Conservation (phyloP, 1,140 invertebrate species). For the Trachymyrmex cornetzi region DNA sequence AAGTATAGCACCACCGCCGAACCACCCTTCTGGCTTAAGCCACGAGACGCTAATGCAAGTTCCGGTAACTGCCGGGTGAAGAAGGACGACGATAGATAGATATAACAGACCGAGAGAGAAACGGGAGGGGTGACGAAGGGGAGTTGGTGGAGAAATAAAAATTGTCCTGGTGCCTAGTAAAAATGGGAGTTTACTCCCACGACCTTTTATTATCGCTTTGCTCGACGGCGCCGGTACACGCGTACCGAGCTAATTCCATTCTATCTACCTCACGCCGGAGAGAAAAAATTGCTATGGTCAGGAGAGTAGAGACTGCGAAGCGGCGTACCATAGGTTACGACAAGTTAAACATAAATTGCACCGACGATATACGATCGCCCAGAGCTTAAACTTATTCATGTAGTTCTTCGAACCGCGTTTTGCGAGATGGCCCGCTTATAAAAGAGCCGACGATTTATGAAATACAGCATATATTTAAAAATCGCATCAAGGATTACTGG, state of each 20-base stretch:
- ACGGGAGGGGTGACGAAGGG: neutral
- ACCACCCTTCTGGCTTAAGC: slow-evolving; percentile 64
- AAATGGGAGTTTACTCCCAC: slow-evolving; percentile 57
- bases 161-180: slow-evolving; percentile 48
- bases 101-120: slow-evolving; percentile 43
- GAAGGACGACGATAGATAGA: slow-evolving; percentile 45
- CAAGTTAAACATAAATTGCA: slow-evolving; percentile 72
- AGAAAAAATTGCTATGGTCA: slow-evolving; percentile 38
- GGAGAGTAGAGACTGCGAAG: neutral
- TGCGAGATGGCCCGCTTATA: slow-evolving; percentile 18
- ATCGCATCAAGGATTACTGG: slow-evolving; percentile 28
- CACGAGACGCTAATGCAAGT: slow-evolving; percentile 78
- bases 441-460: slow-evolving; percentile 16
- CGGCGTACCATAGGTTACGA: slow-evolving; percentile 61
- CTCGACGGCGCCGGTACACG: slow-evolving; percentile 45
- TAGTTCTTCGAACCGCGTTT: slow-evolving; percentile 28
- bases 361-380: slow-evolving; percentile 60
- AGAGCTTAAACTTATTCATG: slow-evolving; percentile 61
- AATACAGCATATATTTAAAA: neutral
- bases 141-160: slow-evolving; percentile 51
- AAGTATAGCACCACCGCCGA: slow-evolving; percentile 68
- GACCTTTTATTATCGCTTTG: slow-evolving; percentile 65
- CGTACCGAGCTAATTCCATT: slow-evolving; percentile 65
- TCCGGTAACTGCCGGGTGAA: slow-evolving; percentile 68
- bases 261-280: slow-evolving; percentile 12